Percentiles rank a stretch among this genome's conserved stretches.
phyloP scores from a whole-genome alignment of 2,797 vertebrate species.

The Cottoperca gobio region DNA sequence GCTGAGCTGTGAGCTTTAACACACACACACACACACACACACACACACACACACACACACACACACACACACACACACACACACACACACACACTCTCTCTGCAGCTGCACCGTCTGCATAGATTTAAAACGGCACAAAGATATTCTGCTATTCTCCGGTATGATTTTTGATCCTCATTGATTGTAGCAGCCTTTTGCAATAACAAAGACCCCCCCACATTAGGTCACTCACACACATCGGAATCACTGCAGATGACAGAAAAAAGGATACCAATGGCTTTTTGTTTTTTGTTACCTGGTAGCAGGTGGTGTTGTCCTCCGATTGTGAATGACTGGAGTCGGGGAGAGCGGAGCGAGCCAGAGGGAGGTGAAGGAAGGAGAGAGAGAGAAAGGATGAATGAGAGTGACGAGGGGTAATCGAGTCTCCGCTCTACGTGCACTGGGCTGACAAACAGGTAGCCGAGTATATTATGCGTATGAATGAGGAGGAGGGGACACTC shows the following conservation, averaged over 20 bases:
- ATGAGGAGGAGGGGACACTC: constrained; percentile 77
- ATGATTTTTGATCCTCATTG: constrained; percentile 32
- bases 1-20: constrained; percentile 51
- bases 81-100: no score
- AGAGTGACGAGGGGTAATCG: constrained; percentile 73
- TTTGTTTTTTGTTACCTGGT: constrained; percentile 75
- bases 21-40: no score
- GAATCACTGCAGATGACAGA: constrained; percentile 46
- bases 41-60: no score
- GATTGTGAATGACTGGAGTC: constrained; percentile 73
- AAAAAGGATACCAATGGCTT: constrained; percentile 30
- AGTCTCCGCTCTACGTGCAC: constrained; percentile 72
- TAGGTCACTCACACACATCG: constrained; percentile 49
- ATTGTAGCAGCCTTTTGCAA: constrained; percentile 45
- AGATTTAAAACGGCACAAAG: constrained; percentile 33
- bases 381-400: constrained; percentile 81
- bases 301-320: constrained; percentile 76
- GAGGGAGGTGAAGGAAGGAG: constrained; percentile 59
- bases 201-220: constrained; percentile 66
- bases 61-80: no score
- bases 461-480: constrained; percentile 73
- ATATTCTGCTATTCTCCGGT: constrained; percentile 26
- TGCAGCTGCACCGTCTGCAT: constrained; percentile 46
- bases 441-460: constrained; percentile 81
- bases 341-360: constrained; percentile 44